Base-by-base conservation (phyloP, 1,140 invertebrate species). In the Drosophila biarmipes region DNA sequence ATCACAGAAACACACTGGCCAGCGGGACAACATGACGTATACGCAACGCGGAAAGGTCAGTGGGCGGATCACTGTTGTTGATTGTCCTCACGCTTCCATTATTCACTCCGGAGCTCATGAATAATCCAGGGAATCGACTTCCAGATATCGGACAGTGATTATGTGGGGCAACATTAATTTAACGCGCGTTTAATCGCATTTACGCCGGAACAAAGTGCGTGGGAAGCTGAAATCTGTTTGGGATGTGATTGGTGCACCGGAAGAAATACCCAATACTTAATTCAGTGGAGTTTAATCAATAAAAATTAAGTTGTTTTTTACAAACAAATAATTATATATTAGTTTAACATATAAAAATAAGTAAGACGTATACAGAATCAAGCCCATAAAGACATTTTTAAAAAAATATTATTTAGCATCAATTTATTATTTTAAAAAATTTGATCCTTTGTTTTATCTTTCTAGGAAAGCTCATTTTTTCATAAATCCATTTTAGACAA, bases 61-160 rank as follows among this genome's bases (percentile, higher is more conserved):
- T 21, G 21, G 49, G 40, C 42, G 34, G 37, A 69, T 8, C 11
- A 35, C 31, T 48, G 45, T 19, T 55, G 64, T 57, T 55, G 72
- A 73, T 52, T 63, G 52, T 6, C 37, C 53, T 46, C n/a, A 35
- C 24, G 45, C 31, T 64, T 75, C 53, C 38, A 75, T 75, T 66
- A 48, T 51, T 37, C 27, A 34, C 52, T n/a, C 21, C 21, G 14
- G 1, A 45, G 45, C 53, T 80, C 81, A 86, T 85, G 67, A 77
- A 86, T 85, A 77, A 77, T 42, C 63, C 77, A 73, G 49, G 46
- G 29, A 67, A 61, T 42, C 43, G 57, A 27, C 59, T 51, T 68
- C 55, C 66, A 56, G 57, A 85, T 75, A 81, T 73, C 66, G 53
- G 56, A 21, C 58, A 45, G 55, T 43, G 78, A 89, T 87, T 86